Evolutionary conservation across 2,113 vertebrate species (phyloP).

Genomic region (Perca schrenkii): DNA sequence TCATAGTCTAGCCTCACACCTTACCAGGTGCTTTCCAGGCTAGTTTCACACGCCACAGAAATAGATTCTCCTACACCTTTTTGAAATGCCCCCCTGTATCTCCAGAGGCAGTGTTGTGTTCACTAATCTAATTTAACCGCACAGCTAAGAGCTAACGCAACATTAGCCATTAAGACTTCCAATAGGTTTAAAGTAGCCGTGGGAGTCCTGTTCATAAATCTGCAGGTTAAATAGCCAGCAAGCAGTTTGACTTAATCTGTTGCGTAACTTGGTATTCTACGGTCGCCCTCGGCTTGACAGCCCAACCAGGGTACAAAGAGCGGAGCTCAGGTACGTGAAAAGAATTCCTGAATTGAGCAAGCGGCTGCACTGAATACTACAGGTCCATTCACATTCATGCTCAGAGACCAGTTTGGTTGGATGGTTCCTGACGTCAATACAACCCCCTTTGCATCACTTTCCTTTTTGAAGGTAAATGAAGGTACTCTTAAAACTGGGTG

Average conservation of each 20-base stretch:
- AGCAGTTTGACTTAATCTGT: slow-evolving; percentile 23
- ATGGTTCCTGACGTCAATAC: slow-evolving; percentile 40
- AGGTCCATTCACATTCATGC: slow-evolving; percentile 31
- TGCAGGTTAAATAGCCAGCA: slow-evolving; percentile 41
- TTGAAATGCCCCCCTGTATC: slow-evolving; percentile 3
- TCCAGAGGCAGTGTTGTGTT: slow-evolving; percentile 19
- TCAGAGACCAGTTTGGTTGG: slow-evolving; percentile 56
- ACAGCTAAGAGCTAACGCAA: slow-evolving; percentile 17
- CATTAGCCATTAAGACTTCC: slow-evolving; percentile 7
- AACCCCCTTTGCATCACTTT: slow-evolving; percentile 10
- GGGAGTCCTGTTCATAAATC: slow-evolving; percentile 24
- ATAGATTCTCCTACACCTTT: background rate
- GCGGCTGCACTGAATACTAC: slow-evolving; percentile 39
- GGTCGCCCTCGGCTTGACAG: slow-evolving; percentile 35
- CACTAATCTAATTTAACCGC: slow-evolving; percentile 36
- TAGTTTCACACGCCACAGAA: background rate
- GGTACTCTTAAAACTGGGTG: background rate
- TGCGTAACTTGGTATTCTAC: slow-evolving; percentile 43
- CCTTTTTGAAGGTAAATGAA: background rate
- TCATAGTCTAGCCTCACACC: slow-evolving; percentile 28
- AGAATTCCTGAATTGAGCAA: slow-evolving; percentile 61
- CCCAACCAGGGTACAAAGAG: slow-evolving; percentile 36
- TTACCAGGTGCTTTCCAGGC: slow-evolving; percentile 10
- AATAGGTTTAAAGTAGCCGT: slow-evolving; percentile 1
- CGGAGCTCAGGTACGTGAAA: slow-evolving; percentile 55